These are phyloP conservation scores for Hestina assimilis DNA, from an alignment of 1,140 invertebrate genomes.

Conservation along the genomic window DNA sequence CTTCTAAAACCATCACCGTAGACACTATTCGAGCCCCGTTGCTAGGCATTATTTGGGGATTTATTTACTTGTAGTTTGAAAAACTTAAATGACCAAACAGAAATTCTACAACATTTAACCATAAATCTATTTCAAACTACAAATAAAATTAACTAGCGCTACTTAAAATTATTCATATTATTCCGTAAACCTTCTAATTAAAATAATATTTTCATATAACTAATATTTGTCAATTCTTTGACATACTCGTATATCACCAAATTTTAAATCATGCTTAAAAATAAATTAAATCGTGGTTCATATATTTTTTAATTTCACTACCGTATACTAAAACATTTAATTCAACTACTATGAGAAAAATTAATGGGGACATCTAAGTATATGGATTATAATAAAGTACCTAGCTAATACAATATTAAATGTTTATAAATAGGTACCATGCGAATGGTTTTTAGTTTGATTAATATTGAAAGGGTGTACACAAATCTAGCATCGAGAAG, in stretches of 20 bases:
- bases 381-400: neutral
- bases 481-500: slow-evolving; percentile 53
- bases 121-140: slow-evolving; percentile 40
- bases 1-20: slow-evolving; percentile 59
- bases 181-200: slow-evolving; percentile 9
- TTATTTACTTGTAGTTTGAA: slow-evolving; percentile 43
- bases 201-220: neutral
- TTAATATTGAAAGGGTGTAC: slow-evolving; percentile 52
- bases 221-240: slow-evolving; percentile 4
- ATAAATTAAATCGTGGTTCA: slow-evolving; percentile 7
- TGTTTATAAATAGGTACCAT: slow-evolving; percentile 41
- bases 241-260: slow-evolving; percentile 4
- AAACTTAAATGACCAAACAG: neutral
- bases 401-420: slow-evolving; percentile 1
- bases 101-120: neutral
- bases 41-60: slow-evolving; percentile 7
- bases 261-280: slow-evolving; percentile 12
- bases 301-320: neutral
- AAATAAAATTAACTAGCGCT: slow-evolving; percentile 23
- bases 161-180: slow-evolving; percentile 10
- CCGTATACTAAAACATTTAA: slow-evolving; percentile 9
- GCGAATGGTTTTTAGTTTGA: slow-evolving; percentile 46
- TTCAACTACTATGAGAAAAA: slow-evolving; percentile 8
- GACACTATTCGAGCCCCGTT: slow-evolving; percentile 18
- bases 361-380: slow-evolving; percentile 6